Evolutionary conservation across 2,888 invertebrate genomes (phyloP).

Genomic region (Pyrgus malvae): DNA sequence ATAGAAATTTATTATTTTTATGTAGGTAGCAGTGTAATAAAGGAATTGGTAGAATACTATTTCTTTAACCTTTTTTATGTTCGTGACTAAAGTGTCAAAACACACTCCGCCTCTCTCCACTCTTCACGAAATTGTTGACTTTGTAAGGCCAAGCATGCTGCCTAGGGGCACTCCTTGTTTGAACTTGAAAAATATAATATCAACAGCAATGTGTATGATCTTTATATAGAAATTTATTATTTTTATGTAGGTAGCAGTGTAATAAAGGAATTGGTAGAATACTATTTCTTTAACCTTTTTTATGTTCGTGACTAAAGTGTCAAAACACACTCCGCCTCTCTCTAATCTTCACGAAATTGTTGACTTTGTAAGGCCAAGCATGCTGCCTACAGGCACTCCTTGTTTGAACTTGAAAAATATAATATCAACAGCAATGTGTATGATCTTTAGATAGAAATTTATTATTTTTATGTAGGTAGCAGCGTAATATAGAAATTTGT

Average conservation of each 20-base stretch:
- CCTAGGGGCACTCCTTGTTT: not conserved
- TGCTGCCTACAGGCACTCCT: not conserved
- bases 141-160: not conserved
- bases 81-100: constrained; percentile 6
- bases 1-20: too few relatives aligned
- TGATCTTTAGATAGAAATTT: too few relatives aligned
- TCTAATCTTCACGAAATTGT: not conserved
- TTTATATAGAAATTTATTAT: too few relatives aligned
- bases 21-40: too few relatives aligned
- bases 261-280: too few relatives aligned
- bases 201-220: not conserved
- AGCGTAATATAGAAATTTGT: too few relatives aligned
- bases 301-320: constrained; percentile 3
- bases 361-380: not conserved
- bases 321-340: not conserved
- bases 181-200: not conserved
- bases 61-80: too few relatives aligned
- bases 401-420: not conserved
- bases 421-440: not conserved
- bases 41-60: too few relatives aligned
- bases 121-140: not conserved
- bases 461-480: too few relatives aligned
- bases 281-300: too few relatives aligned
- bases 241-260: too few relatives aligned
- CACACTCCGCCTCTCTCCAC: not conserved